These are phyloP conservation scores for Plagodis dolabraria DNA, from an alignment of 2,888 invertebrate species.

Conservation along the genomic window DNA sequence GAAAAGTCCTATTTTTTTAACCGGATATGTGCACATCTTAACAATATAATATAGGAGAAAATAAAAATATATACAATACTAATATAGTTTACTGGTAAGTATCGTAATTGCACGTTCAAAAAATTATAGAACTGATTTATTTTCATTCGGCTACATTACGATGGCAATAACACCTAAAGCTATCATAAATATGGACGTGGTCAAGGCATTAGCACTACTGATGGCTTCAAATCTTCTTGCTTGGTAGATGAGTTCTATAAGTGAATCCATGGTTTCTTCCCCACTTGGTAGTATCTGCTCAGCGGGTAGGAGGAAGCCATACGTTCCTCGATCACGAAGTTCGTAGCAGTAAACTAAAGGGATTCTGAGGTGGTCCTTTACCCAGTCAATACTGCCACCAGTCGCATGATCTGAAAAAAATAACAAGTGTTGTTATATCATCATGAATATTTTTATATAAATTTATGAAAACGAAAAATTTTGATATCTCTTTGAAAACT, in stretches of 20 bases:
- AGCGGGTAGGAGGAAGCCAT: slow-evolving; percentile 86
- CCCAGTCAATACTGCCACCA: slow-evolving; percentile 71
- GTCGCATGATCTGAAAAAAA: slow-evolving; percentile 60
- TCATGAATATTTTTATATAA: too few species aligned
- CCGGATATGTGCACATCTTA: too few species aligned
- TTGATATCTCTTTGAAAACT: too few species aligned
- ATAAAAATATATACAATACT: too few species aligned
- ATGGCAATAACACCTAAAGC: background rate
- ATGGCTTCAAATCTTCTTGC: slow-evolving; percentile 56
- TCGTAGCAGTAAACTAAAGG: slow-evolving; percentile 68
- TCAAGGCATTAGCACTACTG: slow-evolving; percentile 7
- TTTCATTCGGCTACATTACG: background rate
- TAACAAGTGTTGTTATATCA: background rate
- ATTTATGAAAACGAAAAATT: too few species aligned
- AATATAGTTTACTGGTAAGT: too few species aligned
- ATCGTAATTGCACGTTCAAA: too few species aligned
- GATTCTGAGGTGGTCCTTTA: slow-evolving; percentile 55
- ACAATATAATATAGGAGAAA: too few species aligned
- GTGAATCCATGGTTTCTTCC: slow-evolving; percentile 79
- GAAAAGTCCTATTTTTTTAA: too few species aligned
- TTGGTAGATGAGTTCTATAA: slow-evolving; percentile 64
- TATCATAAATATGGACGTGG: slow-evolving; percentile 10
- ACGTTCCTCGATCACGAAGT: slow-evolving; percentile 83
- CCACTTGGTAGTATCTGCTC: slow-evolving; percentile 83
- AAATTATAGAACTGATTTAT: too few species aligned